These are phyloP conservation scores for Mystacides longicornis DNA, from an alignment of 2,888 invertebrate species.

Conservation along the genomic window DNA sequence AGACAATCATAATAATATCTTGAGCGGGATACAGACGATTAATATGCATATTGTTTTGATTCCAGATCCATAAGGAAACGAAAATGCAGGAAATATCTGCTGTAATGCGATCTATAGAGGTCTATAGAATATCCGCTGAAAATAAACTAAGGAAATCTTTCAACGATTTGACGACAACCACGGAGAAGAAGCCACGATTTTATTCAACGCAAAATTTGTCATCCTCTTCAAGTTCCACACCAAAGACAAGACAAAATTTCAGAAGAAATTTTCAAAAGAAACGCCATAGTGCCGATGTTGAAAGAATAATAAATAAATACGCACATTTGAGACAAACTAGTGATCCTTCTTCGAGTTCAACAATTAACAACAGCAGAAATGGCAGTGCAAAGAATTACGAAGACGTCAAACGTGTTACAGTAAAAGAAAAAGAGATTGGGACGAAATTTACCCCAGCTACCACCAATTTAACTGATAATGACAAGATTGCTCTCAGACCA, in stretches of 20 bases:
- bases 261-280: constrained; percentile 31
- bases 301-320: constrained; percentile 50
- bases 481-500: constrained; percentile 8
- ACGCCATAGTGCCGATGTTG: constrained; percentile 48
- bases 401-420: background rate
- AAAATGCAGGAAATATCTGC: constrained; percentile 45
- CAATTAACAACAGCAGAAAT: constrained; percentile 7
- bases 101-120: constrained; percentile 46
- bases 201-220: background rate
- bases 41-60: too few relatives aligned
- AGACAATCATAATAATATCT: too few relatives aligned
- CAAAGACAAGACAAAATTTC: constrained; percentile 8
- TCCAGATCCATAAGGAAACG: background rate
- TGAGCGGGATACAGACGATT: too few relatives aligned
- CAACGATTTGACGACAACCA: background rate
- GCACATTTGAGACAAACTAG: constrained; percentile 40
- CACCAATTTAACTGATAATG: constrained; percentile 14
- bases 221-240: background rate
- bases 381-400: background rate
- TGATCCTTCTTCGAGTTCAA: background rate
- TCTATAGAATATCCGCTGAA: constrained; percentile 37
- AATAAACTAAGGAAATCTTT: constrained; percentile 14
- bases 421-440: background rate
- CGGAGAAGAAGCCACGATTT: constrained; percentile 4
- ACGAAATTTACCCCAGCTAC: background rate